Base-by-base conservation (phyloP, 1,140 invertebrate species). In the Philopotamus ludificatus region DNA sequence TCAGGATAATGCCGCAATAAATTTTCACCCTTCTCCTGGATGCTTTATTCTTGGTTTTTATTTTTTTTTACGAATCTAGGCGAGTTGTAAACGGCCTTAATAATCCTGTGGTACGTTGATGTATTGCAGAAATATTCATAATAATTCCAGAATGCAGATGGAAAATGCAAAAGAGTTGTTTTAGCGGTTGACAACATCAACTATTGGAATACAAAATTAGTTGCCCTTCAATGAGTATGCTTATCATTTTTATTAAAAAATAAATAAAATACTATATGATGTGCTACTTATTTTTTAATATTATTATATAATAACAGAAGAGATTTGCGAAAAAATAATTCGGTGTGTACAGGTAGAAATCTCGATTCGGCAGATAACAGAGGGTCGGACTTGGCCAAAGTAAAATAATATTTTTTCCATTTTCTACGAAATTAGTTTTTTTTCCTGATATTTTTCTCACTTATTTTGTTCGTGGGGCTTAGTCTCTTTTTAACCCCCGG, bases 1-100 rank as follows among this genome's bases (percentile, higher is more conserved):
- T 41, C 59, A 44, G 59, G 21, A 50, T 62, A 62, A 62, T 62
- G 59, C 59, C 25, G 47, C 51, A 62, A 62, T 62, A 62, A 62
- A 62, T 62, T 21, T 26, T 16, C 41, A 20, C 59, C 26, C 47
- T 18, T 25, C 25, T 18, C 22, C 9, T 25, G 22, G 44, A 15
- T 21, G 42, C 44, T 25, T 49, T n/a, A n/a, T n/a, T n/a, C n/a
- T n/a, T n/a, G n/a, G n/a, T n/a, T 34, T 34, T 34, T 34, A 12
- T 34, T 12, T 34, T 34, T 34, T 34, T 34, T 34, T 34, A 4
- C 12, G 4, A 34, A 34, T 34, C 12, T 12, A 4, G 28, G 28
- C 28, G 28, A 34, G 4, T 34, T 7, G 28, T 34, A 12, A 34
- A 34, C 4, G 12, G 4, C 28, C 12, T 34, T 34, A 34, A n/a